These are phyloP conservation scores for Bubo scandiacus DNA, from an alignment of 2,113 vertebrate genomes.

Conservation along the genomic window DNA sequence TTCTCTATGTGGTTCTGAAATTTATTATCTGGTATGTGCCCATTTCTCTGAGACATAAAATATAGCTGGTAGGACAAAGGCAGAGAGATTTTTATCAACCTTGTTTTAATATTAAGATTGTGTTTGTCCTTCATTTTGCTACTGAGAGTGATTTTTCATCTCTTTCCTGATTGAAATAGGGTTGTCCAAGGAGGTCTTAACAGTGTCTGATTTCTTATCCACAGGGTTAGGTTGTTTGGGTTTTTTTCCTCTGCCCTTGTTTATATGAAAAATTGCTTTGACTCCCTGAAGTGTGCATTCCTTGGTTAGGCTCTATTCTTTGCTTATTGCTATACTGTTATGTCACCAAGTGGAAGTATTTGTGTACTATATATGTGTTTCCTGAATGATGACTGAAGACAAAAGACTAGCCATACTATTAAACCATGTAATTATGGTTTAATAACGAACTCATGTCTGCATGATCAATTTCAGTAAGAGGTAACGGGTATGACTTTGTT, in stretches of 20 bases:
- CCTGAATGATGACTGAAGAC: not conserved
- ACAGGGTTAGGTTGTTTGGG: not conserved
- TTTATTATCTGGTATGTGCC: not conserved
- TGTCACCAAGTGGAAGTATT: not conserved
- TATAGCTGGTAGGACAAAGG: not conserved
- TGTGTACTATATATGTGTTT: not conserved
- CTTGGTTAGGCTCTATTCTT: not conserved
- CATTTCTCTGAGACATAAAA: not conserved
- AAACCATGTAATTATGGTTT: not conserved
- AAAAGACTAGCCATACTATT: not conserved
- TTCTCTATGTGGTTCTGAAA: not conserved
- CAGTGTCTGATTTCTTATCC: not conserved
- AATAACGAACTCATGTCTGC: not conserved
- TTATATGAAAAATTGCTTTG: not conserved
- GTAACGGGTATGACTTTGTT: not conserved
- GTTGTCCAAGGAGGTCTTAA: not conserved
- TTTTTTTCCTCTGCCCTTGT: not conserved
- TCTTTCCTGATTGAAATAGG: slow-evolving; percentile 18
- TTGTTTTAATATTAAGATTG: slow-evolving; percentile 16
- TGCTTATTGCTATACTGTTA: not conserved
- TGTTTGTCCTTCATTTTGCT: slow-evolving; percentile 26
- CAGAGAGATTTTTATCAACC: slow-evolving; percentile 5
- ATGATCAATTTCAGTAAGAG: not conserved
- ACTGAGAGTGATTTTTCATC: slow-evolving; percentile 35
- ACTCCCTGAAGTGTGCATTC: not conserved